Conservation (phyloP, 2,797 vertebrate genomes). For the Carcharodon carcharias region DNA sequence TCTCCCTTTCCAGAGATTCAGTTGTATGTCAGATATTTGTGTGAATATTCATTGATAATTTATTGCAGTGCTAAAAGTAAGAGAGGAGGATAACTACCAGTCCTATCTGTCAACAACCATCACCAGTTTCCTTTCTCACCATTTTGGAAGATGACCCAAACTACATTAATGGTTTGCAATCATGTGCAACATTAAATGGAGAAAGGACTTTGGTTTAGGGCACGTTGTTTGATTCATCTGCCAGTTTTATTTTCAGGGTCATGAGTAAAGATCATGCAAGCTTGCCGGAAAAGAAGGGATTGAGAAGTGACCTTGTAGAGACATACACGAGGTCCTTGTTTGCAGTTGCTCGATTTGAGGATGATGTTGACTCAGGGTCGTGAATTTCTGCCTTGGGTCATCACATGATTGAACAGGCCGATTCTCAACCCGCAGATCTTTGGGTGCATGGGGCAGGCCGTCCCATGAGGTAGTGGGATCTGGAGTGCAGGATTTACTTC, state of each 20-base stretch:
- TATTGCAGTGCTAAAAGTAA: background rate
- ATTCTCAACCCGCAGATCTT: too few relatives aligned
- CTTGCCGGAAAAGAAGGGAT: background rate
- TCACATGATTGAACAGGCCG: too few relatives aligned
- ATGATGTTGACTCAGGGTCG: too few relatives aligned
- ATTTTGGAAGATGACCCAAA: background rate
- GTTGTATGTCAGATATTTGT: background rate
- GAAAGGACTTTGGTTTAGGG: background rate
- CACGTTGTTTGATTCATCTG: background rate
- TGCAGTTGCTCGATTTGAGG: too few relatives aligned
- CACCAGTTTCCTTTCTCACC: background rate
- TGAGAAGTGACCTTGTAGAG: background rate
- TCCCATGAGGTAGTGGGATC: too few relatives aligned
- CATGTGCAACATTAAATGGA: background rate
- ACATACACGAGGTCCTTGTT: background rate
- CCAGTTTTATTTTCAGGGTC: background rate
- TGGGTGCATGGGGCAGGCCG: too few relatives aligned
- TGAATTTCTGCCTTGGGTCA: too few relatives aligned
- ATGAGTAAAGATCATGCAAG: background rate
- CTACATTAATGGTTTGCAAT: background rate
- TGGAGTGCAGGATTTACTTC: too few relatives aligned
- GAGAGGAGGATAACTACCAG: background rate
- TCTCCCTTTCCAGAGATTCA: background rate
- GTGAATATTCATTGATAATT: background rate
- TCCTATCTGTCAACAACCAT: background rate